Evolutionary conservation across 2,113 vertebrate species (phyloP).

Genomic region (Gnathonemus echidnorhynchus): DNA sequence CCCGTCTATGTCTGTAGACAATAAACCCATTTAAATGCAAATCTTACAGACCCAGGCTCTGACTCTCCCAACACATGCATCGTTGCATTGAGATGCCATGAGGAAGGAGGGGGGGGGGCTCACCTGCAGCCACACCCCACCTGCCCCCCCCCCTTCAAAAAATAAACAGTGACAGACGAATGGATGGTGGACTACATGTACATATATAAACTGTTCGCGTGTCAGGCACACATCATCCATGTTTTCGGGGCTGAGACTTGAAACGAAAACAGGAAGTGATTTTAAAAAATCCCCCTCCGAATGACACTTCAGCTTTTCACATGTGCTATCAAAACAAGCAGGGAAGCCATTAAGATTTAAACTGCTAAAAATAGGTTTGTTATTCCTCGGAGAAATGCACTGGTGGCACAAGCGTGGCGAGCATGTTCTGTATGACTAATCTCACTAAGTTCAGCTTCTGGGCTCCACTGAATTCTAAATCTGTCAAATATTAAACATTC

Average conservation of each 20-base stretch:
- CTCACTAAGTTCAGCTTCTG: conserved; percentile 17
- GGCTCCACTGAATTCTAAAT: conserved; percentile 6
- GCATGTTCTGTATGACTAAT: conserved; percentile 26
- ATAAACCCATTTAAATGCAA: conserved; percentile 61
- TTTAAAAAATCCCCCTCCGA: neutral
- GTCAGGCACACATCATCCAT: neutral
- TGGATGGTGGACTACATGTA: neutral
- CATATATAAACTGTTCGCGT: neutral
- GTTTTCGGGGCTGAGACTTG: neutral
- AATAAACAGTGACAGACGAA: conserved; percentile 5
- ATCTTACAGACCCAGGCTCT: conserved; percentile 43
- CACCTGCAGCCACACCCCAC: neutral
- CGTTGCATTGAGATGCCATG: conserved; percentile 41
- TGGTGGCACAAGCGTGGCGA: conserved; percentile 13
- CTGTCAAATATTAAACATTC: conserved; percentile 26
- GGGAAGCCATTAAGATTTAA: conserved; percentile 7
- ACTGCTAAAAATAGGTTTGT: conserved; percentile 19
- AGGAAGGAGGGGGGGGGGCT: conserved; percentile 1
- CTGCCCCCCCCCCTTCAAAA: neutral
- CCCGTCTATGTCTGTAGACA: conserved; percentile 40
- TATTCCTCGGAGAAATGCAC: conserved; percentile 6
- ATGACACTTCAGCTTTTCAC: neutral
- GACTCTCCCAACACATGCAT: conserved; percentile 28
- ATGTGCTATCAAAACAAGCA: neutral
- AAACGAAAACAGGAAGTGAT: neutral